Evolutionary conservation across 2,113 vertebrate species (phyloP), one percentile per base, ranked within the genome.

Genomic region (Leptocoma aspasia): DNA sequence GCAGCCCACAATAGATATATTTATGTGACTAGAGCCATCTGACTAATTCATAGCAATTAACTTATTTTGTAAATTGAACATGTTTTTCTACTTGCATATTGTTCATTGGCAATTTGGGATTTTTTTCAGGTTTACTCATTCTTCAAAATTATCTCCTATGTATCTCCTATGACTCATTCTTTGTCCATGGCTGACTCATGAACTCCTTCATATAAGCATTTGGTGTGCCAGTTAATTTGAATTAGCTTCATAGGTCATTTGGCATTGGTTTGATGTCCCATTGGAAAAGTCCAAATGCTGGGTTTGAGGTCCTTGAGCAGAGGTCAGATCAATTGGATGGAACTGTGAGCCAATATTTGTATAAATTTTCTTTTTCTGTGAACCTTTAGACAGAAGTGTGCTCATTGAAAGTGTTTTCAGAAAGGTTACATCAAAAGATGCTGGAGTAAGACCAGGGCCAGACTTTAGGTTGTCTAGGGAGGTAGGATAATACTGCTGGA

Each of bases 111-210:
- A 95, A 41, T 90, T 94, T 64, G 90, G 68, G 85, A 64, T 86
- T 93, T 94, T 95, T 96, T 66, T 96, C 75, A 78, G 75, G 68
- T 93, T 97, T 94, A 95, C 41, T 81, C 59, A 73, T 94, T 96
- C 79, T 86, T 96, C 75, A 95, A 8, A 94, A 96, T 71, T 56
- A 78, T 89, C 78, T 95, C 64, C 20, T 88, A 10, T 93, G 16
- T 72, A 75, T 89, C 88, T 94, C 77, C 37, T 82, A 4, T 95
- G 95, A 87, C 93, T 95, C 75, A 92, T 96, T 96, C 35, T 96
- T 94, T 86, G 94, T 92, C 94, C 82, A 52, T 17, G 26, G 31
- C 45, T 96, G 85, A 94, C 53, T 96, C 90, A 88, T 68, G 76
- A 88, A 66, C 56, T 90, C 41, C 77, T 96, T 92, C 79, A 75